Evolutionary conservation across 2,888 invertebrate species (phyloP), one percentile per base, ranked within the genome.

Genomic region (Camponotus fellah): DNA sequence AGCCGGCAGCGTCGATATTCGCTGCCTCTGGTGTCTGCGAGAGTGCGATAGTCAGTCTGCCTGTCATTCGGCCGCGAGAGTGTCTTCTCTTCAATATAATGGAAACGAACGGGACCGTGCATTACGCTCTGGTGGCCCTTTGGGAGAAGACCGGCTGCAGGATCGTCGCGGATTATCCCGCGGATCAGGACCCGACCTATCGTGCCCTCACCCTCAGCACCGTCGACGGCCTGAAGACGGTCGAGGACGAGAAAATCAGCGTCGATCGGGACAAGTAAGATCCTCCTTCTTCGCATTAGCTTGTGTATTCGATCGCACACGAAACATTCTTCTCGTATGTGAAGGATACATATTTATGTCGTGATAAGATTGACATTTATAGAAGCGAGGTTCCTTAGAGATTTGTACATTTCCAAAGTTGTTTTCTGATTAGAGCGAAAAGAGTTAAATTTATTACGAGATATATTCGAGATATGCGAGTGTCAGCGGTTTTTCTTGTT

Each of bases 241-340:
- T 88, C 62, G 91, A 92, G 64, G 88, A 91, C 40, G 92, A 92
- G 21, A 91, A 87, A 84, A 90, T 91, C 85, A 92, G 92, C 81
- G 56, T 93, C 66, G 87, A 90, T 84, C 88, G 86, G 84, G 92
- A 88, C 87, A 91, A 90, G 93, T 93, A 91, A 90, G 91, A 77
- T 69, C 3, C 10, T 46, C 34, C 17, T 21, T 2, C 60, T 4
- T 46, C 3, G 40, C 66, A 17, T 9, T 17, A 12, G 17, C 34
- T 62, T 26, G 56, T 14, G 2, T 2, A 46, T n/a, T 21, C 12
- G 12, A 56, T 4, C 32, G 21, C 14, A 5, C 21, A 5, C 34
- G 6, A 58, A 56, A 43, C 32, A 32, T 43, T 32, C 12, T 64
- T 3, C 12, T 40, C 2, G 8, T n/a, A 53, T 12, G n/a, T 21